phyloP scores from a whole-genome alignment of 2,888 invertebrate genomes.

The Phanerotoma sp. region DNA sequence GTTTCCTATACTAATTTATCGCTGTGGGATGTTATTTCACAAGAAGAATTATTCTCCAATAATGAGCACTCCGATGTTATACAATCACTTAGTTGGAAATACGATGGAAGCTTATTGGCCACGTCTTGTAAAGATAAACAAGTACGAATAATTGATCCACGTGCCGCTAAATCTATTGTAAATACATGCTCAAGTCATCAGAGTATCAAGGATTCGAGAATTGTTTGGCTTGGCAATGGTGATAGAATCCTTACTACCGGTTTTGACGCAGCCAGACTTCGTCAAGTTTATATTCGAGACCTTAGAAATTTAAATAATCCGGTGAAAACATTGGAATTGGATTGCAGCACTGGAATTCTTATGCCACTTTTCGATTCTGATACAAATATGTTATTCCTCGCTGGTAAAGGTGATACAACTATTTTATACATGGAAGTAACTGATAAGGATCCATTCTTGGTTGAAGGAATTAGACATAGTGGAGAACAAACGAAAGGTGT shows the following conservation, averaged over 20 bases:
- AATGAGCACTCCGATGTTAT: slow-evolving; percentile 83
- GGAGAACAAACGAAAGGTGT: slow-evolving; percentile 96
- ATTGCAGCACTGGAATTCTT: slow-evolving; percentile 86
- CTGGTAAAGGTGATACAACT: slow-evolving; percentile 92
- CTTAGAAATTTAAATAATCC: slow-evolving; percentile 75
- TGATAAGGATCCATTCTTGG: slow-evolving; percentile 86
- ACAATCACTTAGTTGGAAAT: slow-evolving; percentile 88
- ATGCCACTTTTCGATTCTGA: slow-evolving; percentile 93
- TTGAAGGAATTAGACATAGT: slow-evolving; percentile 83
- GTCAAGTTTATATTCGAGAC: slow-evolving; percentile 89
- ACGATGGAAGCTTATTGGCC: slow-evolving; percentile 77
- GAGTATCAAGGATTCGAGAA: slow-evolving; percentile 87
- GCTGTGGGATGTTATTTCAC: slow-evolving; percentile 82
- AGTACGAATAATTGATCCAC: slow-evolving; percentile 82
- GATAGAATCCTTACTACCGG: slow-evolving; percentile 84
- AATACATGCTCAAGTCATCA: slow-evolving; percentile 77
- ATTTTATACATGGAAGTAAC: slow-evolving; percentile 88
- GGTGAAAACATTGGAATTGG: slow-evolving; percentile 77
- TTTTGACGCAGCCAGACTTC: slow-evolving; percentile 83
- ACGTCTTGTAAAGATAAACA: slow-evolving; percentile 92
- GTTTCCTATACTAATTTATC: slow-evolving; percentile 80
- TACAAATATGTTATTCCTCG: slow-evolving; percentile 92
- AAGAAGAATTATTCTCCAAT: slow-evolving; percentile 77
- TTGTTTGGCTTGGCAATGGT: slow-evolving; percentile 87
- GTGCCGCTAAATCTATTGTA: slow-evolving; percentile 59